Evolutionary conservation across 2,888 invertebrate species (phyloP).

Genomic region (Meliscaeva auricollis): DNA sequence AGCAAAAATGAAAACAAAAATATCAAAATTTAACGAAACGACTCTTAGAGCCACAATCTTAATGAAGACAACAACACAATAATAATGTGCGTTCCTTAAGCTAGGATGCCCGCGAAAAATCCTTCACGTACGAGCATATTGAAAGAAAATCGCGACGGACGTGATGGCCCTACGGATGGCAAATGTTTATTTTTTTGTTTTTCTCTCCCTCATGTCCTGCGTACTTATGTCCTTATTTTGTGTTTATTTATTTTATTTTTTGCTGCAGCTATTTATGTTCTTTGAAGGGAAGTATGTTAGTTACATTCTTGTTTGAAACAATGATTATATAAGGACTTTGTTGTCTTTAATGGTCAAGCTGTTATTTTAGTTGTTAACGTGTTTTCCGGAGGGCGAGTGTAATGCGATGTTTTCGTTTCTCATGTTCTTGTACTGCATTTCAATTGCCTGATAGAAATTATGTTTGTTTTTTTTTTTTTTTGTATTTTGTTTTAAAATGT

Average conservation of each 20-base stretch:
- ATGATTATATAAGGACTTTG: constrained; percentile 1
- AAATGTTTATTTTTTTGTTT: constrained; percentile 29
- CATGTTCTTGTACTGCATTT: constrained; percentile 51
- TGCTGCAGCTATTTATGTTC: neutral
- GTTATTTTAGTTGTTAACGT: constrained; percentile 65
- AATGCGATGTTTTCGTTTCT: constrained; percentile 48
- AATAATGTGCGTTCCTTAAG: constrained; percentile 40
- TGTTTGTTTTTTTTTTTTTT: constrained; percentile 30
- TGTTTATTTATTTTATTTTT: constrained; percentile 12
- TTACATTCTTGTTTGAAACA: constrained; percentile 22
- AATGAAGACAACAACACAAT: constrained; percentile 75
- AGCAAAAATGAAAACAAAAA: neutral
- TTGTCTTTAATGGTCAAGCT: constrained; percentile 43
- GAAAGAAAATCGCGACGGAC: constrained; percentile 73
- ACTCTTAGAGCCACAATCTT: constrained; percentile 50
- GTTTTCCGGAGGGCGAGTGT: constrained; percentile 52
- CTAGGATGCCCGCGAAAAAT: constrained; percentile 58
- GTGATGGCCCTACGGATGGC: constrained; percentile 40
- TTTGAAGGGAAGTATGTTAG: constrained; percentile 43
- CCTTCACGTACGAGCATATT: constrained; percentile 69
- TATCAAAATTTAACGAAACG: constrained; percentile 46
- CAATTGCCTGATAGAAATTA: constrained; percentile 50
- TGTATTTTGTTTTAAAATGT: neutral
- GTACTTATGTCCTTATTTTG: constrained; percentile 37
- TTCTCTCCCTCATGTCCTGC: constrained; percentile 12